Evolutionary conservation across 2,113 vertebrate species (phyloP).

Genomic region (Harpagus bidentatus): DNA sequence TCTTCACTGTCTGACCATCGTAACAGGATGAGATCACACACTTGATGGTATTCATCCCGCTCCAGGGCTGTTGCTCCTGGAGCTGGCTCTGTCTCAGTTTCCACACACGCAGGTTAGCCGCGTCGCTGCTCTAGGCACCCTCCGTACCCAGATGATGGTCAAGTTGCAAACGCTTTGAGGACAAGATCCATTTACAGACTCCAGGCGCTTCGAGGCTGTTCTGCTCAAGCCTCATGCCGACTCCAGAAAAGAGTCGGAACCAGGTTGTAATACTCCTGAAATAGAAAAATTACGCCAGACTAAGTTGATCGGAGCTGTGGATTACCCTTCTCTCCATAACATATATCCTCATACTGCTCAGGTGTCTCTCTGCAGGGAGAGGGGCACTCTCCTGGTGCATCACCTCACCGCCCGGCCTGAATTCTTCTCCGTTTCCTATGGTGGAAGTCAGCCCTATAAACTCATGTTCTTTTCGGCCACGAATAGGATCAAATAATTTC

Average conservation of each 20-base stretch:
- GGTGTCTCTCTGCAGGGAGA: no score
- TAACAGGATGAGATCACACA: background rate
- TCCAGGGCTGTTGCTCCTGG: background rate
- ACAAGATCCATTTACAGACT: background rate
- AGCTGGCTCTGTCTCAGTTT: background rate
- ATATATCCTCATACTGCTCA: accelerated
- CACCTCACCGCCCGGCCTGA: background rate
- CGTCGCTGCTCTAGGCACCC: background rate
- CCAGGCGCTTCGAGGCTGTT: background rate
- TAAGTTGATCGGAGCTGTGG: background rate
- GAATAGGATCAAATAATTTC: background rate
- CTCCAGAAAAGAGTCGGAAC: background rate
- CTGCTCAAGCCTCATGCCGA: background rate
- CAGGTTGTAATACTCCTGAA: background rate
- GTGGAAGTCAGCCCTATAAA: background rate
- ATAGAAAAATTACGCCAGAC: background rate
- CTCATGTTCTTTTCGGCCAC: background rate
- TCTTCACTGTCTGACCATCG: background rate
- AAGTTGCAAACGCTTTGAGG: background rate
- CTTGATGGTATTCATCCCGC: background rate
- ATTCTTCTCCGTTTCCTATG: background rate
- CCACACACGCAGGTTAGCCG: background rate
- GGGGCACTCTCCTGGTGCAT: background rate
- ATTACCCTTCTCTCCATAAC: background rate
- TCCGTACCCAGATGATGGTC: background rate